These are phyloP conservation scores for Sussaba pulchella DNA, from an alignment of 2,888 invertebrate genomes.

Conservation along the genomic window DNA sequence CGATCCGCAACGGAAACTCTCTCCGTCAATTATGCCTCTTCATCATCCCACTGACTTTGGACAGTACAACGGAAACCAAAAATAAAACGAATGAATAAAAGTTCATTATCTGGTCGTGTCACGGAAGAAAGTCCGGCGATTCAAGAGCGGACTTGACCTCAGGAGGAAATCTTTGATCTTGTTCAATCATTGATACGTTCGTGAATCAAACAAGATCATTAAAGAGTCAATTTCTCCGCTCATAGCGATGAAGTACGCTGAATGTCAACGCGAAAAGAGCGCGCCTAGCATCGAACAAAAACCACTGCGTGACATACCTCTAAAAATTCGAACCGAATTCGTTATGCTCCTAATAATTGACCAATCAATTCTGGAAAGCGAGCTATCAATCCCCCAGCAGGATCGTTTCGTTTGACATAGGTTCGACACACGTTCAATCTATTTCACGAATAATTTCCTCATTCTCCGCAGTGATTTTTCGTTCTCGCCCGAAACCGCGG, in stretches of 20 bases:
- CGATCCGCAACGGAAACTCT: slow-evolving; percentile 29
- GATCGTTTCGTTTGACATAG: slow-evolving; percentile 1
- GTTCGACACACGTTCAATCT: slow-evolving; percentile 42
- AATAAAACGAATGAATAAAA: background rate
- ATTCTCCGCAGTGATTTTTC: slow-evolving; percentile 54
- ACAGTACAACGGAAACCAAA: background rate
- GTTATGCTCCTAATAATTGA: slow-evolving; percentile 46
- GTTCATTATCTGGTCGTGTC: background rate
- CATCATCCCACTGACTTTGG: background rate
- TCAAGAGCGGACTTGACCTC: background rate
- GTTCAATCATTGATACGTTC: background rate
- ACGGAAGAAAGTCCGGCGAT: background rate
- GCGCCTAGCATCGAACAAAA: background rate
- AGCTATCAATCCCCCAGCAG: slow-evolving; percentile 39
- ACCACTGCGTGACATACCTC: background rate
- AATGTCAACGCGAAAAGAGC: background rate
- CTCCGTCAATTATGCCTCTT: background rate
- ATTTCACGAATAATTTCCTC: slow-evolving; percentile 54
- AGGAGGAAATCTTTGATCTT: background rate
- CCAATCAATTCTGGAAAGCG: slow-evolving; percentile 48
- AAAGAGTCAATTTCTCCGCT: too few relatives aligned
- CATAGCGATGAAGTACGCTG: too few relatives aligned
- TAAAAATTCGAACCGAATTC: slow-evolving; percentile 45
- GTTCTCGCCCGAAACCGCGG: slow-evolving; percentile 1
- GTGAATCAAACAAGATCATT: too few relatives aligned